These are phyloP conservation scores for Ichneumoninae sp. DNA, from an alignment of 2,888 invertebrate species.

Conservation along the genomic window DNA sequence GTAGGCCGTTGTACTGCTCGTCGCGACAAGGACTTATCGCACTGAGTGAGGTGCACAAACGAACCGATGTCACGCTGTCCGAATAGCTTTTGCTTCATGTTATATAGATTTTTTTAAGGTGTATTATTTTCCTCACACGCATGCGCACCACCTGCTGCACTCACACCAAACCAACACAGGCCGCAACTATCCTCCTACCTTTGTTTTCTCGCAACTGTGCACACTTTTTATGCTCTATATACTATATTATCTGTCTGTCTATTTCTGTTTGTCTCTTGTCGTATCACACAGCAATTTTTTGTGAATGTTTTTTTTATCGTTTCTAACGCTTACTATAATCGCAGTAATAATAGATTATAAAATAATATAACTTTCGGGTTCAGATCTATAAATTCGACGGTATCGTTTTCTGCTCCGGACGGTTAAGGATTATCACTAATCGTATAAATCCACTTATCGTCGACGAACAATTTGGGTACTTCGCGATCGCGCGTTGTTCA, in stretches of 20 bases:
- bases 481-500: neutral
- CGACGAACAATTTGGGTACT: neutral
- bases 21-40: slow-evolving; percentile 13
- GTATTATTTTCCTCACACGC: slow-evolving; percentile 18
- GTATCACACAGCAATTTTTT: slow-evolving; percentile 30
- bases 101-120: slow-evolving; percentile 2
- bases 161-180: slow-evolving; percentile 31
- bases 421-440: neutral
- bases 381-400: neutral
- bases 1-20: neutral
- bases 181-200: slow-evolving; percentile 20
- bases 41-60: neutral
- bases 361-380: neutral
- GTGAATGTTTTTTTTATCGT: slow-evolving; percentile 12
- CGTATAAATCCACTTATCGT: no score
- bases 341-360: neutral
- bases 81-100: slow-evolving; percentile 39
- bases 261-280: slow-evolving; percentile 20
- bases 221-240: slow-evolving; percentile 43
- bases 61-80: slow-evolving; percentile 38
- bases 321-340: slow-evolving; percentile 20
- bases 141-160: slow-evolving; percentile 51
- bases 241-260: slow-evolving; percentile 28
- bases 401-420: neutral
- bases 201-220: slow-evolving; percentile 52